phyloP scores from a whole-genome alignment of 2,797 vertebrate genomes.

The Ctenochaetus hawaiiensis region DNA sequence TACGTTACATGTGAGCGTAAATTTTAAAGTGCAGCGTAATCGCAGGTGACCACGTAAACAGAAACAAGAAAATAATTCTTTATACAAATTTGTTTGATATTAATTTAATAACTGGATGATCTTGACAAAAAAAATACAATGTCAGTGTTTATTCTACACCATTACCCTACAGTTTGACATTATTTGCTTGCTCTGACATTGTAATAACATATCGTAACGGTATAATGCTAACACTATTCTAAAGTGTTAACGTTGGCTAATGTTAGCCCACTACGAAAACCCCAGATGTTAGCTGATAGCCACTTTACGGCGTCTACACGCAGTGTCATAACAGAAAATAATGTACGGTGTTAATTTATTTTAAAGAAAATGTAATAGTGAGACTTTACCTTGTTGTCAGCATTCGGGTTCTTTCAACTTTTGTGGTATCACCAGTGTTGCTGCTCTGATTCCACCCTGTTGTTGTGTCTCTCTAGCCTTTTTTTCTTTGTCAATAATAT shows the following conservation, averaged over 20 bases:
- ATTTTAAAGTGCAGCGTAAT: slow-evolving; percentile 44
- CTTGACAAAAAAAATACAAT: fast-evolving
- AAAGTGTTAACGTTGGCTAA: slow-evolving; percentile 32
- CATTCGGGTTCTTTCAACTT: background rate
- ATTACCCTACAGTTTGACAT: fast-evolving
- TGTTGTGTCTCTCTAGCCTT: slow-evolving; percentile 69
- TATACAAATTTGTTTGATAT: too few species aligned
- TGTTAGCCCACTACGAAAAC: slow-evolving; percentile 59
- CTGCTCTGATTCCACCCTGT: slow-evolving; percentile 75
- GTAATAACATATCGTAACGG: slow-evolving; percentile 3
- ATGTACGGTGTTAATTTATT: background rate
- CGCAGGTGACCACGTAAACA: slow-evolving; percentile 17
- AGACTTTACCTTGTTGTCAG: slow-evolving; percentile 65
- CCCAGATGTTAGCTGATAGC: slow-evolving; percentile 43
- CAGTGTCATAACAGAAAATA: slow-evolving; percentile 18
- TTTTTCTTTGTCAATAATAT: slow-evolving; percentile 82
- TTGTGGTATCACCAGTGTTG: background rate
- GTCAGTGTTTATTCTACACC: fast-evolving
- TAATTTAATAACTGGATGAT: background rate
- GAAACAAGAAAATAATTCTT: background rate
- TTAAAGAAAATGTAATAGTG: too few species aligned
- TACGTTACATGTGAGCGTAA: too few species aligned
- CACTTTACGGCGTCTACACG: slow-evolving; percentile 19
- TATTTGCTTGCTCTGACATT: background rate
- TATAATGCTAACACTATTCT: slow-evolving; percentile 27